A percentile compares a stretch with the other conserved stretches of the same genome.
phyloP scores from a whole-genome alignment of 2,113 vertebrate species.

The Pseudolaguvia tuberculata region DNA sequence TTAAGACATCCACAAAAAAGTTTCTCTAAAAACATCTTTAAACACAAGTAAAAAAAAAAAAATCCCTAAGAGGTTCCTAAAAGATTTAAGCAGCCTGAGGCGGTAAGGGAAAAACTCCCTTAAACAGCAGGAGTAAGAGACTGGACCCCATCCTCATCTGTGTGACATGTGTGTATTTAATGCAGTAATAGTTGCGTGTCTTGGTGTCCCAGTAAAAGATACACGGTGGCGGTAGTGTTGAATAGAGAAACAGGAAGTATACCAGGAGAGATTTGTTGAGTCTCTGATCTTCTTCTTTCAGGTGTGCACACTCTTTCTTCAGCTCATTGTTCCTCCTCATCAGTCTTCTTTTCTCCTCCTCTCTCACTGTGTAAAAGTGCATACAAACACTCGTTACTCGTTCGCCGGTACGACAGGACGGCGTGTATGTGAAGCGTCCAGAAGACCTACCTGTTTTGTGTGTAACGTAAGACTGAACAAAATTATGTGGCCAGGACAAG shows the following conservation, averaged over 20 bases:
- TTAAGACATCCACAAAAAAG: too few species aligned
- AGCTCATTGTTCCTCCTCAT: conserved; percentile 81
- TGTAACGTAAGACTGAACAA: conserved; percentile 91
- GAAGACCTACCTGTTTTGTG: conserved; percentile 84
- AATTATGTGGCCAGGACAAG: conserved; percentile 90
- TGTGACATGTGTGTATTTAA: not conserved
- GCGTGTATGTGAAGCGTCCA: not conserved
- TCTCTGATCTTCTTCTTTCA: conserved; percentile 82
- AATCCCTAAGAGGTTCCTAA: too few species aligned
- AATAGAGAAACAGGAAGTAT: conserved; percentile 19
- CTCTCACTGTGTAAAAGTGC: conserved; percentile 72
- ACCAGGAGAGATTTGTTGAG: conserved; percentile 81
- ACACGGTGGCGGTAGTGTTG: not conserved
- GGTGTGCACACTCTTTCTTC: conserved; percentile 79
- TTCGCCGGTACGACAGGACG: not conserved
- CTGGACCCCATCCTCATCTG: too few species aligned
- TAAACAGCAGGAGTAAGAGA: too few species aligned
- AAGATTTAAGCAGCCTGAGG: too few species aligned
- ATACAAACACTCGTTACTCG: conserved; percentile 7
- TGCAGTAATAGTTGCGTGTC: not conserved
- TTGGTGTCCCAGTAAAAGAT: not conserved
- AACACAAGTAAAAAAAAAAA: too few species aligned
- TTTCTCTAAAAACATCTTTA: too few species aligned
- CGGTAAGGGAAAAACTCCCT: too few species aligned
- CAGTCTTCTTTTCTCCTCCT: conserved; percentile 89